A percentile compares a stretch with the other conserved stretches of the same genome.
Evolutionary conservation across 2,888 invertebrate genomes (phyloP).

Genomic region (Epistrophe eligans): DNA sequence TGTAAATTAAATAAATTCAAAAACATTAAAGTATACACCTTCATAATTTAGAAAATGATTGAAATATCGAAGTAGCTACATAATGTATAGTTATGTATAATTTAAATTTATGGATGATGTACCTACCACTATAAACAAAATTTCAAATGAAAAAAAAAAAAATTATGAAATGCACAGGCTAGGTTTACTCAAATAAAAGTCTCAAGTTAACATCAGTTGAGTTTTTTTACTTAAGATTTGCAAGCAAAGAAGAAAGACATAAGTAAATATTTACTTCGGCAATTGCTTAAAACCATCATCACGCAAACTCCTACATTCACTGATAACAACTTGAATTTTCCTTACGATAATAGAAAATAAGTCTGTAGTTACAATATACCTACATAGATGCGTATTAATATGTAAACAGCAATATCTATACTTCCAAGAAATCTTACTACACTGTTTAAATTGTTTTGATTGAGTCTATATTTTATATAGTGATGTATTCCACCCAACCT

Average conservation of each 20-base stretch:
- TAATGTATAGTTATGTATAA: too few relatives aligned
- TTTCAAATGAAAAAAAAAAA: neutral
- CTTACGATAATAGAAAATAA: neutral
- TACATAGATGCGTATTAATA: neutral
- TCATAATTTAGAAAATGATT: too few relatives aligned
- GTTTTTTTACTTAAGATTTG: neutral
- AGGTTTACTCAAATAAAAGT: neutral
- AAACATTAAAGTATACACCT: too few relatives aligned
- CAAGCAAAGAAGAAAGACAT: neutral
- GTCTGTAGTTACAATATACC: neutral
- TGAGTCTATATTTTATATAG: constrained; percentile 1
- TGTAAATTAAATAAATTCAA: too few relatives aligned
- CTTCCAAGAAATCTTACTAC: constrained; percentile 39
- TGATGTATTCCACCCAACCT: neutral
- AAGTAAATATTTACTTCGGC: constrained; percentile 2
- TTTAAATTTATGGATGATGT: too few relatives aligned
- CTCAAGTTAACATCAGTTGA: neutral
- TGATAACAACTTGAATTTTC: neutral
- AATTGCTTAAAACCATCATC: neutral
- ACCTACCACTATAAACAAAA: neutral
- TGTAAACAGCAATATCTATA: neutral
- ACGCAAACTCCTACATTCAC: constrained; percentile 18
- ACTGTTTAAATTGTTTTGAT: constrained; percentile 45
- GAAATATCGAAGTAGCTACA: too few relatives aligned
- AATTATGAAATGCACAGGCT: neutral